A percentile compares a stretch with the other conserved stretches of the same genome.
phyloP scores from a whole-genome alignment of 2,797 vertebrate species.

The Adelosebastes latens region DNA sequence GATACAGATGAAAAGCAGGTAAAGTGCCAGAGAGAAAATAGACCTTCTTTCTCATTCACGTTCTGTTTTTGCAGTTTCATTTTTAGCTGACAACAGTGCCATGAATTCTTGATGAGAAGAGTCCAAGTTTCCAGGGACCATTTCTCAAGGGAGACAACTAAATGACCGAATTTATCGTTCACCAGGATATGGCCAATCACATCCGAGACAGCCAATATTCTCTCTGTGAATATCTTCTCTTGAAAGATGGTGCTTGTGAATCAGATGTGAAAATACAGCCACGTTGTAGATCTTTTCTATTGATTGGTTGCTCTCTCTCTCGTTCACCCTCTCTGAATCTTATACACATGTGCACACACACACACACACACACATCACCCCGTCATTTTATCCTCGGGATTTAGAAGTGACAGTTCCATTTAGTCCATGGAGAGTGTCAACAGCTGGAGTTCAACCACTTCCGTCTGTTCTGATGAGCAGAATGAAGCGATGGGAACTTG shows the following conservation, averaged over 20 bases:
- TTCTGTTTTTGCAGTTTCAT: neutral
- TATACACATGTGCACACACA: neutral
- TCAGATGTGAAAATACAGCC: slow-evolving; percentile 1
- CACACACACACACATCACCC: neutral
- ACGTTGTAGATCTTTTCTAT: neutral
- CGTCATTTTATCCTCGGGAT: neutral
- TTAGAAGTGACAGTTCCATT: slow-evolving; percentile 39
- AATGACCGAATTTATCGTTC: slow-evolving; percentile 7
- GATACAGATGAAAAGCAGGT: neutral
- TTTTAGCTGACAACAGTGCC: slow-evolving; percentile 10
- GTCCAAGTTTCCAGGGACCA: neutral
- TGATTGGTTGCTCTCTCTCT: neutral
- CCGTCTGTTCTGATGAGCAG: slow-evolving; percentile 10
- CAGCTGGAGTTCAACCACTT: neutral
- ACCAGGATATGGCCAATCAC: neutral
- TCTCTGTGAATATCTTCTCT: neutral
- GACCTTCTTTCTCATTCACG: neutral
- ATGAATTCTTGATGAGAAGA: slow-evolving; percentile 27
- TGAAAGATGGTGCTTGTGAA: slow-evolving; percentile 1
- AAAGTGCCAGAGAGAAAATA: neutral
- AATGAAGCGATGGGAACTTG: neutral
- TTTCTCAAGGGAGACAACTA: neutral
- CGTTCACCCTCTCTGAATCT: neutral
- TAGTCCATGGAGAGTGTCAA: slow-evolving; percentile 16
- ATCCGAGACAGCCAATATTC: neutral